These are phyloP conservation scores for Tinamus major DNA, from an alignment of 2,797 vertebrate genomes.

Conservation along the genomic window DNA sequence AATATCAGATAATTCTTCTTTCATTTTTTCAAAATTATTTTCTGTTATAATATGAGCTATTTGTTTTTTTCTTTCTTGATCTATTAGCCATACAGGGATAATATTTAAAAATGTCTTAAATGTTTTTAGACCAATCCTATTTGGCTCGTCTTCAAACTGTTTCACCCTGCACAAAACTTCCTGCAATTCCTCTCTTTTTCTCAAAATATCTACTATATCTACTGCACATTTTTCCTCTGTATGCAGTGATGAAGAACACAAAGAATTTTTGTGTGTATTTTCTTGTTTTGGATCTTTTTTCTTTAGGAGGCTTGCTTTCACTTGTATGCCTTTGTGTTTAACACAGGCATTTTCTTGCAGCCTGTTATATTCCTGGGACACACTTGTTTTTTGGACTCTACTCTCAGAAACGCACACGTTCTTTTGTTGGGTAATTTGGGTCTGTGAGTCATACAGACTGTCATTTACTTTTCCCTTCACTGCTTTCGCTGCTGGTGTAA, in stretches of 20 bases:
- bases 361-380: constrained; percentile 4
- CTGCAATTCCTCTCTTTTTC: constrained; percentile 81
- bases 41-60: constrained; percentile 69
- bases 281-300: constrained; percentile 63
- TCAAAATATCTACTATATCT: constrained; percentile 77
- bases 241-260: constrained; percentile 72
- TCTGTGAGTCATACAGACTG: constrained; percentile 14
- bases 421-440: constrained; percentile 42
- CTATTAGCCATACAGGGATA: constrained; percentile 82
- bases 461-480: constrained; percentile 38
- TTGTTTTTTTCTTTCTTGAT: constrained; percentile 78
- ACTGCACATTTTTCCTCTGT: constrained; percentile 67
- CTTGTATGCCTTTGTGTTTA: constrained; percentile 16
- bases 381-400: constrained; percentile 33
- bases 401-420: constrained; percentile 23
- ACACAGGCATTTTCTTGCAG: constrained; percentile 38
- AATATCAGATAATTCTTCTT: constrained; percentile 79
- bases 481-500: constrained; percentile 9
- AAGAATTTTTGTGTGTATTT: constrained; percentile 73
- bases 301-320: constrained; percentile 39
- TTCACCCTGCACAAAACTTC: constrained; percentile 82
- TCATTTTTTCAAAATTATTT: constrained; percentile 74
- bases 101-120: constrained; percentile 81
- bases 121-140: constrained; percentile 76
- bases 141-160: constrained; percentile 79